Evolutionary conservation across 2,888 invertebrate species (phyloP).

Genomic region (Altica lythri): DNA sequence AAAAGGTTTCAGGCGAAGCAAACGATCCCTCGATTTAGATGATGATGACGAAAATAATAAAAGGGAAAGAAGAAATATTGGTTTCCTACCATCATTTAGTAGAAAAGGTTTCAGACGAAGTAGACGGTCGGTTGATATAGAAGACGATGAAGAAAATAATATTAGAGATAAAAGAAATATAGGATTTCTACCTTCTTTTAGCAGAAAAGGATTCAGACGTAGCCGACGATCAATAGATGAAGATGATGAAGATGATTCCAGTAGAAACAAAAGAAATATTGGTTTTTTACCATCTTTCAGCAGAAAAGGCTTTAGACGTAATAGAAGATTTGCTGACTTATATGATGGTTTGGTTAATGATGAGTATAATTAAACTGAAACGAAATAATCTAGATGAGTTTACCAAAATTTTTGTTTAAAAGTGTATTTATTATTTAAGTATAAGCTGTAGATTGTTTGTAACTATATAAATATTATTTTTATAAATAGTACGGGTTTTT

Average conservation of each 20-base stretch:
- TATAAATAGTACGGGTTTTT: constrained; percentile 4
- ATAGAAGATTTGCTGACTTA: constrained; percentile 15
- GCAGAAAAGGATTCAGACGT: constrained; percentile 22
- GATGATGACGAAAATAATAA: constrained; percentile 14
- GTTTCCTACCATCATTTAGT: constrained; percentile 29
- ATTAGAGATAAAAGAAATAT: constrained; percentile 20
- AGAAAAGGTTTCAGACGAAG: constrained; percentile 29
- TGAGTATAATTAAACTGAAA: too few relatives aligned
- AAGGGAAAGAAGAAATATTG: constrained; percentile 22
- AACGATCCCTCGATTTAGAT: constrained; percentile 8
- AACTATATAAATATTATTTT: constrained; percentile 1
- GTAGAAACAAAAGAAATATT: constrained; percentile 21
- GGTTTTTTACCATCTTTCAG: constrained; percentile 28
- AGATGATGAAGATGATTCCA: constrained; percentile 15
- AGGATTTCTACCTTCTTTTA: constrained; percentile 27
- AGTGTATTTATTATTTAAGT: background rate
- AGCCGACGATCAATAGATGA: constrained; percentile 18
- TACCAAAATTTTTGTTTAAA: too few relatives aligned
- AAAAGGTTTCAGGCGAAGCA: constrained; percentile 17
- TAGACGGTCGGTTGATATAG: constrained; percentile 18
- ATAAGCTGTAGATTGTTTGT: background rate
- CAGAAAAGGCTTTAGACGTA: constrained; percentile 28
- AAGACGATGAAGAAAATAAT: constrained; percentile 15
- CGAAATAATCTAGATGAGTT: too few relatives aligned
- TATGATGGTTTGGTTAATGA: constrained; percentile 18